These are phyloP conservation scores for Pycnonotus jocosus DNA, from an alignment of 2,113 vertebrate species.

Conservation along the genomic window DNA sequence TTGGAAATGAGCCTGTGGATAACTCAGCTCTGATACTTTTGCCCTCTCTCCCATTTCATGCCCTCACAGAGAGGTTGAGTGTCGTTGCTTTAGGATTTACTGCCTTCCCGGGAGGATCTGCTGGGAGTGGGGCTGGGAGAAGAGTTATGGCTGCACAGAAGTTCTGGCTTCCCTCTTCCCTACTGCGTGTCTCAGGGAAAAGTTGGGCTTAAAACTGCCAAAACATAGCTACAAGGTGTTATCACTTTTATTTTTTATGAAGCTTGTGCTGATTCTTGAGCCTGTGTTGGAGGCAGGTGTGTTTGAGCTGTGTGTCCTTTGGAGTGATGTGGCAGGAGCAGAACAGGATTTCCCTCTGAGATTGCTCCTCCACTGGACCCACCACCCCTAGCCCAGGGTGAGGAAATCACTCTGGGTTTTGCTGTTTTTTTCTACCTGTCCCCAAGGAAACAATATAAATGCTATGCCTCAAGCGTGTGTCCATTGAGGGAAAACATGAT, in stretches of 20 bases:
- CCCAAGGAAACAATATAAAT: neutral
- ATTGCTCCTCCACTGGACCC: neutral
- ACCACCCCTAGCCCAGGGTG: neutral
- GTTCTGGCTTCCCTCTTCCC: neutral
- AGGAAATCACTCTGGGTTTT: neutral
- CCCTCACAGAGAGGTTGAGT: neutral
- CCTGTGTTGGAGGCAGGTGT: neutral
- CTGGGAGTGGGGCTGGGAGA: neutral
- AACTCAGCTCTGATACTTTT: neutral
- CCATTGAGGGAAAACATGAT: neutral
- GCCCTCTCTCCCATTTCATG: neutral
- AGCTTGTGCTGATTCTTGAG: neutral
- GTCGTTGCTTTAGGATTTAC: neutral
- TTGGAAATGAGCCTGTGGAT: neutral
- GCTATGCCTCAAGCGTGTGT: neutral
- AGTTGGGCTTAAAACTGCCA: neutral
- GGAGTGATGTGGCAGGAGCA: neutral
- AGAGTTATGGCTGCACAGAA: neutral
- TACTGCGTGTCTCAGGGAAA: fast-evolving
- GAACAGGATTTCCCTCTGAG: neutral
- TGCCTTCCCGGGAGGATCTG: neutral
- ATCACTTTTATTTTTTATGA: neutral
- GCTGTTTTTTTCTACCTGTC: neutral
- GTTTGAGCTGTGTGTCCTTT: neutral
- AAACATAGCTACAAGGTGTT: neutral